Evolutionary conservation across 2,888 invertebrate species (phyloP), one percentile per base, ranked within the genome.

Genomic region (Cephalotes varians): DNA sequence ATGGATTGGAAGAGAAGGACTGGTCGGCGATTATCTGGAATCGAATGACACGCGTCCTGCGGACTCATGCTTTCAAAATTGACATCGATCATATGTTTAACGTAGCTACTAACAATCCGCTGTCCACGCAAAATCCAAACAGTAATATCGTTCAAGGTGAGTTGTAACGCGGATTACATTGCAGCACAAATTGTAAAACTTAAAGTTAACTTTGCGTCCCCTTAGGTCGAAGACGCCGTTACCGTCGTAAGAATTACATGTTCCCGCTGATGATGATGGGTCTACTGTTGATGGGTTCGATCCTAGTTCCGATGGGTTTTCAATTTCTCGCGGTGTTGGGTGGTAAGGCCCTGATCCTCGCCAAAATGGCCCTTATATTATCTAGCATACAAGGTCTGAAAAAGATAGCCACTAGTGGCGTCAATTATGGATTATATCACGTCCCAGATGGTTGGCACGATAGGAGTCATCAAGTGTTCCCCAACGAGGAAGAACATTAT

Each of bases 251-350:
- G 6, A 95, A 96, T 76, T 96, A 96, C 64, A 96, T 97, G 96
- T 95, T 97, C 94, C 96, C 97, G 0, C 96, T 97, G 94, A 96
- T 98, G 96, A 96, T 98, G 95, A 97, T 97, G 92, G 97, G 97
- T 0, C 95, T 97, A 25, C 96, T 98, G 40, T 96, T 97, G 21
- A 96, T 98, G 92, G 97, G 97, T 0, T 96, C 97, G 93, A 96
- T 98, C 4, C 93, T 98, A 0, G 95, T 98, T 18, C 98, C 98
- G 0, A 96, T 98, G 96, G 98, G 98, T 18, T 98, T 98, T 93
- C 98, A 98, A 93, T 97, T 98, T 94, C 95, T 98, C 0, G 97
- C 98, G 0, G 97, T 98, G 0, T 95, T 98, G 1, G 97, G 97
- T 6, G 98, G 98, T 44, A 98, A 98, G 93, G 98, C 98, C 0